A percentile compares a stretch with the other conserved stretches of the same genome.
Evolutionary conservation across 2,888 invertebrate species (phyloP).

Genomic region (Habroteleia sp.): DNA sequence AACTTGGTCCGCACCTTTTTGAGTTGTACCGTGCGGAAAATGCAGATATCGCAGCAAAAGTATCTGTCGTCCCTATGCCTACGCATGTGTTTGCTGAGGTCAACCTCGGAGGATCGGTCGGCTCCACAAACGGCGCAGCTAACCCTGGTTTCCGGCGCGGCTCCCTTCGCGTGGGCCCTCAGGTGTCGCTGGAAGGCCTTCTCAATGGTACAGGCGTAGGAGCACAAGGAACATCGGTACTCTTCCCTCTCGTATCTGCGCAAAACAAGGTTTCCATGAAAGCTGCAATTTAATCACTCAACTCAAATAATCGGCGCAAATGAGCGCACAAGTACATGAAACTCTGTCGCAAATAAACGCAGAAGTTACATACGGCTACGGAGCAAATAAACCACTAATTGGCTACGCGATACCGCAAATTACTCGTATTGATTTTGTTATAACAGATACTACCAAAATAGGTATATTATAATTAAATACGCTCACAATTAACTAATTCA

Average conservation of each 20-base stretch:
- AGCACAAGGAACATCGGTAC: slow-evolving; percentile 82
- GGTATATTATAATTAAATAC: slow-evolving; percentile 7
- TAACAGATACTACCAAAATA: too few species aligned
- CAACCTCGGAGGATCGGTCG: slow-evolving; percentile 82
- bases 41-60: slow-evolving; percentile 83
- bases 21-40: slow-evolving; percentile 83
- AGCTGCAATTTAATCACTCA: slow-evolving; percentile 16
- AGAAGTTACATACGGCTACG: slow-evolving; percentile 15
- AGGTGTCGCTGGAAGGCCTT: slow-evolving; percentile 83
- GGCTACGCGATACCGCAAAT: slow-evolving; percentile 14
- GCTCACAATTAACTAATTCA: slow-evolving; percentile 14
- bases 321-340: background rate
- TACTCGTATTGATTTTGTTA: slow-evolving; percentile 19
- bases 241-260: slow-evolving; percentile 83
- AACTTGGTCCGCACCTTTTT: slow-evolving; percentile 80
- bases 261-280: slow-evolving; percentile 16
- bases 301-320: background rate
- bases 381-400: slow-evolving; percentile 24
- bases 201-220: slow-evolving; percentile 83
- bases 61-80: slow-evolving; percentile 82
- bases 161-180: slow-evolving; percentile 81
- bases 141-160: slow-evolving; percentile 79
- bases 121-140: slow-evolving; percentile 83
- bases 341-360: slow-evolving; percentile 18
- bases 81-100: slow-evolving; percentile 82